phyloP scores from a whole-genome alignment of 2,113 vertebrate species.

The Scortum barcoo region DNA sequence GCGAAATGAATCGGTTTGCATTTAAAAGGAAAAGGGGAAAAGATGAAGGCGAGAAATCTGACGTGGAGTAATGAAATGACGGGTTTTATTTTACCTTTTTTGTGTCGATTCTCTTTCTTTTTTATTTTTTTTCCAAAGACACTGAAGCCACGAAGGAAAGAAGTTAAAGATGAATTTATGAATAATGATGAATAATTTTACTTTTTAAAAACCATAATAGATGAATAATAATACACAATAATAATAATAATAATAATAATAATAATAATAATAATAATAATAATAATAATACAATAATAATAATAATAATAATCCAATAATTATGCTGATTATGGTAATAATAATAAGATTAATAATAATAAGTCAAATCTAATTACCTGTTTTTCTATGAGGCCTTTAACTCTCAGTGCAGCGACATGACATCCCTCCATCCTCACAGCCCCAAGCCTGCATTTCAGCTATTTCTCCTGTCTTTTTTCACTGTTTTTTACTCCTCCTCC shows the following conservation, averaged over 20 bases:
- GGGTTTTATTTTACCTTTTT: constrained; percentile 28
- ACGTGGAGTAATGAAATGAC: constrained; percentile 45
- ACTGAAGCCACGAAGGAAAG: neutral
- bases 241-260: neutral
- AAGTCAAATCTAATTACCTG: too few relatives aligned
- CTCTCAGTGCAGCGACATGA: constrained; percentile 35
- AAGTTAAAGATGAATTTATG: neutral
- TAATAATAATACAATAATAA: constrained; percentile 7
- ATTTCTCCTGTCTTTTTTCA: constrained; percentile 60
- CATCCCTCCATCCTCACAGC: constrained; percentile 61
- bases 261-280: constrained; percentile 7
- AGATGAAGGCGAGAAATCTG: constrained; percentile 34
- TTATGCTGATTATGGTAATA: constrained; percentile 7
- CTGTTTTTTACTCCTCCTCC: constrained; percentile 37
- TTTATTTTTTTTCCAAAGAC: neutral
- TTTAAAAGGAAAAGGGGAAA: constrained; percentile 55
- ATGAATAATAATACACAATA: neutral
- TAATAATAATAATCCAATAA: constrained; percentile 17
- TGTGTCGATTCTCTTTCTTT: too few relatives aligned
- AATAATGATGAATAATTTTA: too few relatives aligned
- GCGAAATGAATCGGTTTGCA: constrained; percentile 69
- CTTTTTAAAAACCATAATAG: neutral
- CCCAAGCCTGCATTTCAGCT: constrained; percentile 62
- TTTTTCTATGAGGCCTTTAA: constrained; percentile 1
- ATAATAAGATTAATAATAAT: constrained; percentile 29